Evolutionary conservation across 2,888 invertebrate genomes (phyloP), one percentile per base, ranked within the genome.

Genomic region (Leptarthrus brevirostris): DNA sequence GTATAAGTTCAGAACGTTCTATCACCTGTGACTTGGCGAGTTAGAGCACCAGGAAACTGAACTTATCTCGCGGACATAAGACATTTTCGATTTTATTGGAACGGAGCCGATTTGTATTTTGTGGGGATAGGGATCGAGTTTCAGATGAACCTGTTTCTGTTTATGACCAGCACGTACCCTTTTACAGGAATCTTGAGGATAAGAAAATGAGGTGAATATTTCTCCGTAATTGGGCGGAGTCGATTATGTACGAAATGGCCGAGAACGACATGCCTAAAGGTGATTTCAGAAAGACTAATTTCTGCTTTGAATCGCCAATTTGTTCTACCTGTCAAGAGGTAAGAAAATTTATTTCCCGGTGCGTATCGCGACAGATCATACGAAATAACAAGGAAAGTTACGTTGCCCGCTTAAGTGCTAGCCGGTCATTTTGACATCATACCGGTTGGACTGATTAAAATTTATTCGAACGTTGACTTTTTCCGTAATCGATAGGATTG

Each of bases 181-280:
- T 66, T 66, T 16, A 4, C 64, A 8, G 14, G n/a, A 10, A 26
- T 36, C 40, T 14, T 12, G 64, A 47, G 36, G 36, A 47, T 22
- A 16, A 47, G 64, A 47, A 66, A 10, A 52, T 66, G 34, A 47
- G 47, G 64, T 47, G 47, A 58, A 12, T 58, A 44, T 34, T 44
- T 44, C 47, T 66, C 47, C 47, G 64, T 66, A 66, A 66, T 66
- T 66, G 64, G 64, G 64, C 26, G 64, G 64, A 66, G 64, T 47
- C 47, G 64, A 66, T 66, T 47, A 66, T 66, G 16, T 26, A 20
- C 34, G 44, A 66, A 66, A 66, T n/a, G 26, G 14, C 26, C 12
- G 47, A 6, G 61, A n/a, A 18, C 56, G 30, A 64, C 24, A 40
- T 66, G 24, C 44, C 64, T 36, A 47, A 22, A 30, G 64, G 47